phyloP scores from a whole-genome alignment of 2,113 vertebrate species.

The Rousettus leschenaultii region DNA sequence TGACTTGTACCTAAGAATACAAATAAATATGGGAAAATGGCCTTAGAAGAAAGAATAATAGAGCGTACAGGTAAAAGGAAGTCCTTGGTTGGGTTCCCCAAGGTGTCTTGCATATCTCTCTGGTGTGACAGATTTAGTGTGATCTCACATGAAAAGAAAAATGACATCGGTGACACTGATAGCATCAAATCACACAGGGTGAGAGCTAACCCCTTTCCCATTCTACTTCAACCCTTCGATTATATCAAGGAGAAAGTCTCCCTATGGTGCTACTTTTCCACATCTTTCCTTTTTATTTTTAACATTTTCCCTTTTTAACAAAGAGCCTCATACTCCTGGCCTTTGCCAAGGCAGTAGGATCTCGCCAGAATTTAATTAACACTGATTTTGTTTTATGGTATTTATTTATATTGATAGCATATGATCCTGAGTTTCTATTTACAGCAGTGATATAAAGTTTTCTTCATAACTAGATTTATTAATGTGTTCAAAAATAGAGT shows the following conservation, averaged over 20 bases:
- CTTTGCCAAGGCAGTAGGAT: slow-evolving; percentile 36
- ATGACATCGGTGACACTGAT: fast-evolving
- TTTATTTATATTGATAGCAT: slow-evolving; percentile 49
- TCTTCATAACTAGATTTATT: slow-evolving; percentile 16
- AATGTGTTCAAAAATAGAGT: background rate
- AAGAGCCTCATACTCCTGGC: background rate
- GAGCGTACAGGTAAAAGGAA: fast-evolving
- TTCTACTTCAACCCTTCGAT: background rate
- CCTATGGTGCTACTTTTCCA: background rate
- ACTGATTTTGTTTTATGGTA: slow-evolving; percentile 14
- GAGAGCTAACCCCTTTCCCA: background rate
- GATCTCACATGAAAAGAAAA: background rate
- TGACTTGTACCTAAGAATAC: background rate
- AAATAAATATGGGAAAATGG: background rate
- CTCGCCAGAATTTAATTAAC: slow-evolving; percentile 64
- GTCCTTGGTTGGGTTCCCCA: background rate
- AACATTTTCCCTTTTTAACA: background rate
- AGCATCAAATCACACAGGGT: background rate
- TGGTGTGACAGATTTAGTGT: background rate
- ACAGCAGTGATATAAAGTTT: background rate
- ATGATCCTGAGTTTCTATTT: slow-evolving; percentile 42
- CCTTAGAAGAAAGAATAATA: background rate
- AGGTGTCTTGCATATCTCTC: background rate
- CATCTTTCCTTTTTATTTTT: background rate
- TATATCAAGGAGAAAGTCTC: background rate